Evolutionary conservation across 2,797 vertebrate species (phyloP).

Genomic region (Danionella dracula): DNA sequence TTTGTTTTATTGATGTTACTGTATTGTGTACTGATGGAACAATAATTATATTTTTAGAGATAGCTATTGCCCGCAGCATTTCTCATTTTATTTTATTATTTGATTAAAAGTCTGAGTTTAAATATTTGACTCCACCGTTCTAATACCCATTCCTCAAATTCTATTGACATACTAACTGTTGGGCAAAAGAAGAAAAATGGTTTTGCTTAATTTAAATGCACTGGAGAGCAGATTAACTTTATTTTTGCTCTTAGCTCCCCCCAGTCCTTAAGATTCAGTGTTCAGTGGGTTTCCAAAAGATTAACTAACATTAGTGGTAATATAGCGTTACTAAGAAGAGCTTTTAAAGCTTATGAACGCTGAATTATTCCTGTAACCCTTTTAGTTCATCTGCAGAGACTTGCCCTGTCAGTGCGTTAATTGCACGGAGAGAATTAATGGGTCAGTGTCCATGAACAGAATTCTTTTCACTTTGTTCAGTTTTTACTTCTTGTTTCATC

Average conservation of each 20-base stretch:
- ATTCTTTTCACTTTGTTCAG: background rate
- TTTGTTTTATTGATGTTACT: no score
- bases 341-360: background rate
- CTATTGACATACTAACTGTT: background rate
- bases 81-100: background rate
- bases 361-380: background rate
- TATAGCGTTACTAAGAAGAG: background rate
- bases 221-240: background rate
- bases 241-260: background rate
- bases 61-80: background rate
- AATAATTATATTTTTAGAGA: no score
- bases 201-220: background rate
- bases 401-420: background rate
- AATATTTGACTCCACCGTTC: background rate
- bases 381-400: background rate
- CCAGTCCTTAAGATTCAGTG: background rate
- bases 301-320: background rate
- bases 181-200: background rate
- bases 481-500: background rate
- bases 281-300: background rate
- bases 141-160: background rate
- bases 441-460: background rate
- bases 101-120: background rate
- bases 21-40: no score
- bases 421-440: background rate